Base-by-base conservation (phyloP, 2,113 vertebrate species). In the Bufo bufo region DNA sequence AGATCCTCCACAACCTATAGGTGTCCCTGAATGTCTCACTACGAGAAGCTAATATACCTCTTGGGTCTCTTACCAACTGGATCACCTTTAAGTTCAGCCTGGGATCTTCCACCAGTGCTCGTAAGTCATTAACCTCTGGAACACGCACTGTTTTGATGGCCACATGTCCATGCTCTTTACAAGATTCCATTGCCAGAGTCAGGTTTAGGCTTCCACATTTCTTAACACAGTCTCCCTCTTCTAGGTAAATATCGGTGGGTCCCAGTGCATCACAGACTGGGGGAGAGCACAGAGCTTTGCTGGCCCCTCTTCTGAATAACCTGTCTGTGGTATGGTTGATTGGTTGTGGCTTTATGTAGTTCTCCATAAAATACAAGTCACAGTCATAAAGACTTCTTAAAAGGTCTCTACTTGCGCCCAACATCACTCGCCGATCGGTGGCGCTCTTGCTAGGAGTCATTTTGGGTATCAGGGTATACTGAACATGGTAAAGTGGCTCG, bases 1-100 rank as follows among this genome's bases (percentile, higher is more conserved):
- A 99, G 69, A 99, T 97, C 49, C 97, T 96, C 98, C 98, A 99
- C 80, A 98, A 95, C 50, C 97, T 95, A 93, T 99, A 99, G 0
- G 97, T 97, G 91, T 99, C 97, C 85, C 97, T 94, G 92, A 99
- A 99, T 4, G 98, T 99, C 93, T 99, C 97, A 0, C 98, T 99
- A 77, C 98, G 94, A 2, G 98, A 99, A 0, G 97, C 97, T 88
- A 99, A 93, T 89, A 99, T 99, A 3, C 97, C 98, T 0, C 98
- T 95, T 0, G 98, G 97, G 91, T 99, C 98, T 45, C 98, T 95
- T 69, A 99, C 98, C 66, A 99, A 93, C 91, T 99, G 98, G 91
- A 99, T 97, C 86, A 99, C 97, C 92, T 99, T 99, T 90, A 99
- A 93, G 90, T 99, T 99, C 6, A 99, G 92, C 69, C 98, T 95